These are phyloP conservation scores for Cladopsammia gracilis DNA, from an alignment of 64 coral and sea anemone species.

Conservation along the genomic window DNA sequence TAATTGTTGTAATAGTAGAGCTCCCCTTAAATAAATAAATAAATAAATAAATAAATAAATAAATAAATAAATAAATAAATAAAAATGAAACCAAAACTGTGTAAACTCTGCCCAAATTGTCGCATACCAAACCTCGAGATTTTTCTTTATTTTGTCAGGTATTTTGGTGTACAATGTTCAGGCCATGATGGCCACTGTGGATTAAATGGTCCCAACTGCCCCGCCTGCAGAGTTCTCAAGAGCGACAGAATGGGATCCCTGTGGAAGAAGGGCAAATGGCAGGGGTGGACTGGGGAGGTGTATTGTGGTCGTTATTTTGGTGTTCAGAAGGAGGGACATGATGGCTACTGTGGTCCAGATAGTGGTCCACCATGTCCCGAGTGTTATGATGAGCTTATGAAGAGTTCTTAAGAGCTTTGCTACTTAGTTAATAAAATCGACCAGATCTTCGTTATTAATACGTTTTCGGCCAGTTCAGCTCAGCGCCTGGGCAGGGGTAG, in stretches of 20 bases:
- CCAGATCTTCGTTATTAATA: too few species aligned
- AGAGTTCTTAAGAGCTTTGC: too few species aligned
- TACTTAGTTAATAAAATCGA: too few species aligned
- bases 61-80: too few species aligned
- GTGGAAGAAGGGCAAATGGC: slow-evolving; percentile 49
- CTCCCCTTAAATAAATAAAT: too few species aligned
- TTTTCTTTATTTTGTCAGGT: not conserved
- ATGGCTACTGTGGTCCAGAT: slow-evolving; percentile 65
- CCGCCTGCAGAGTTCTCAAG: slow-evolving; percentile 49
- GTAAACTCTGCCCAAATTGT: too few species aligned
- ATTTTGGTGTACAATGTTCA: slow-evolving; percentile 25
- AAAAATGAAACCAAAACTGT: too few species aligned
- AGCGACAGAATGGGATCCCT: slow-evolving; percentile 20
- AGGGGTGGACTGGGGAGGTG: slow-evolving; percentile 61
- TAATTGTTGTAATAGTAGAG: too few species aligned
- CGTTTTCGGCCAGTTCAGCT: too few species aligned
- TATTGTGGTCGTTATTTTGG: slow-evolving; percentile 47
- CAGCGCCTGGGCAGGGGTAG: too few species aligned
- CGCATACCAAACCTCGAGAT: not conserved
- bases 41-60: too few species aligned
- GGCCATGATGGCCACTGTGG: slow-evolving; percentile 57
- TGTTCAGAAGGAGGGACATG: not conserved
- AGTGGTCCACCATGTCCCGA: slow-evolving; percentile 40
- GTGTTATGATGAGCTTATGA: slow-evolving; percentile 13
- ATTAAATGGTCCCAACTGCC: slow-evolving; percentile 49